Base-by-base conservation (phyloP, 2,888 invertebrate genomes). In the Bimastos eiseni region DNA sequence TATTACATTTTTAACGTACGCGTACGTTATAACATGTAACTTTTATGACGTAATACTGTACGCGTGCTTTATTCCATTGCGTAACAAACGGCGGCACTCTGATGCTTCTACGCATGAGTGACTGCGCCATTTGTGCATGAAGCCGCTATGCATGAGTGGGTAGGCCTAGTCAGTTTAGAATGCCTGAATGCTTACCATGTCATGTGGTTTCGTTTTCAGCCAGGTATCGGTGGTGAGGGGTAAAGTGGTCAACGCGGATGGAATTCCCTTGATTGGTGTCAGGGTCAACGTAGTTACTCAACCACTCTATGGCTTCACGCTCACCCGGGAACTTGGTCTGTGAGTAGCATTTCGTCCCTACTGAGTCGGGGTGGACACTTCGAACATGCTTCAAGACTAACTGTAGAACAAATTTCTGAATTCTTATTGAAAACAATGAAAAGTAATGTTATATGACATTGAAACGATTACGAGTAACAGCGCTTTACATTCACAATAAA, bases 171-270 rank as follows among this genome's bases (percentile, higher is more conserved):
- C 0, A 11, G n/a, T 17, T 70, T n/a, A 17, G 6, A 70, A 70
- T 70, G 70, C 70, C n/a, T 41, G 15, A 49, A 41, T 15, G 8
- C 41, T 49, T 24, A 24, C 4, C 70, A 11, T 70, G 5, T 30
- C 1, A 11, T 17, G 11, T 70, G 70, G 70, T 70, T 36, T 86
- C 37, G 34, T 86, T 55, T 37, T 49, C 90, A 91, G 91, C 55
- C 91, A 91, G 84, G 91, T 91, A n/a, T 91, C 91, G 17, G 91
- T 91, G 24, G 90, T 91, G 70, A 49, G 91, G 55, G 91, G 91
- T 19, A 89, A 83, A 83, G 91, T 90, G 38, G 89, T 91, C 17
- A 90, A 89, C 44, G 30, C 41, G 36, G 83, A 89, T n/a, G 89
- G 55, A 3, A 49, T 33, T 15, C 89, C 90, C 33, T 36, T 91